Conservation (phyloP, 2,888 invertebrate species). For the Hemistola chrysoprasaria region DNA sequence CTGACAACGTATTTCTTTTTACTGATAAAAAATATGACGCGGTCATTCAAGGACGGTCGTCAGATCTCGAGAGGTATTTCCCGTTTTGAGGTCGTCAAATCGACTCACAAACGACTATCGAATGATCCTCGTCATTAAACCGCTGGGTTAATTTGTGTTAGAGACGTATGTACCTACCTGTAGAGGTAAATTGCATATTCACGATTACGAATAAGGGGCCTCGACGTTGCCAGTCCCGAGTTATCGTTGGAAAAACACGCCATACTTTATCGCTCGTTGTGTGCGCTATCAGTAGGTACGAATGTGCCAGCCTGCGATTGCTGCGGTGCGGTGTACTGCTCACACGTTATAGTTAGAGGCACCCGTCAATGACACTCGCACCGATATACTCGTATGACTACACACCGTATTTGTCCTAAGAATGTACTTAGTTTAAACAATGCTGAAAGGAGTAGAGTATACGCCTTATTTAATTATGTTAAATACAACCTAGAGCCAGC, state of each 20-base stretch:
- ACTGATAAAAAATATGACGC: conserved; percentile 75
- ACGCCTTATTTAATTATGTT: conserved; percentile 25
- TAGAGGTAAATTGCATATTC: too few relatives aligned
- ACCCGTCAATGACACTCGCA: conserved; percentile 34
- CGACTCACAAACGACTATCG: conserved; percentile 46
- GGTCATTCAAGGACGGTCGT: conserved; percentile 76
- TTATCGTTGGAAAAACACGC: conserved; percentile 75
- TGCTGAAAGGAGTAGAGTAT: conserved; percentile 16
- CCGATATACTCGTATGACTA: conserved; percentile 22
- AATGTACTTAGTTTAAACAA: conserved; percentile 25
- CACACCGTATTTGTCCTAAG: conserved; percentile 23
- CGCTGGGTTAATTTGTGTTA: conserved; percentile 20
- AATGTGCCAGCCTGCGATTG: conserved; percentile 35
- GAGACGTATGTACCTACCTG: conserved; percentile 11
- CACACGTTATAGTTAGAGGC: conserved; percentile 31
- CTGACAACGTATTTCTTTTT: conserved; percentile 68
- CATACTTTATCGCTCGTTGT: conserved; percentile 65
- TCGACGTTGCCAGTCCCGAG: conserved; percentile 52
- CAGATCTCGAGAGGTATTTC: conserved; percentile 67
- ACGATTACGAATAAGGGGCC: conserved; percentile 39
- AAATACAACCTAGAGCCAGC: conserved; percentile 25
- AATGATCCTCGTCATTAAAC: conserved; percentile 34
- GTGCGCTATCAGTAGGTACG: conserved; percentile 71
- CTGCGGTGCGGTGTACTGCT: conserved; percentile 23
- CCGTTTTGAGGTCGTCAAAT: conserved; percentile 61